These are phyloP conservation scores for Craseonycteris thonglongyai DNA, from an alignment of 2,113 vertebrate species.

Conservation along the genomic window DNA sequence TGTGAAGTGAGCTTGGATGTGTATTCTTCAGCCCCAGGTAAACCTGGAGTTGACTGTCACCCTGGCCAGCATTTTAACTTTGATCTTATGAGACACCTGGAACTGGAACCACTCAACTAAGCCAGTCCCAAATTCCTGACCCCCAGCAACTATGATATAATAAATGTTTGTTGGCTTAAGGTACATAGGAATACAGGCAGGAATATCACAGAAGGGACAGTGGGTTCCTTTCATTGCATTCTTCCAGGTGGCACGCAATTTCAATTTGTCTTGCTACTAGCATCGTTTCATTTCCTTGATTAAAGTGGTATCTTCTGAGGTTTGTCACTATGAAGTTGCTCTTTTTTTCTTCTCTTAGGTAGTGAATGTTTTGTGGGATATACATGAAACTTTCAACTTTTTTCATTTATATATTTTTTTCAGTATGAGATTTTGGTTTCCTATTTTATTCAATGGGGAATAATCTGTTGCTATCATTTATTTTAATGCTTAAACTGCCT, in stretches of 20 bases:
- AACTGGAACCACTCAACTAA: neutral
- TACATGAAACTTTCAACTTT: neutral
- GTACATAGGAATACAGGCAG: neutral
- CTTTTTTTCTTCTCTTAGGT: neutral
- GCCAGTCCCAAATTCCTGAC: neutral
- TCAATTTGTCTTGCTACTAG: neutral
- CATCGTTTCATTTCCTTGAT: neutral
- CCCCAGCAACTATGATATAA: neutral
- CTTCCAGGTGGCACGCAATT: neutral
- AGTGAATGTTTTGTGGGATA: neutral
- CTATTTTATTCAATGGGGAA: neutral
- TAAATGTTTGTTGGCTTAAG: neutral
- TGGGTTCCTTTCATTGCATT: neutral
- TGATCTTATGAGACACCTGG: neutral
- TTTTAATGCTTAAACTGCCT: conserved; percentile 24
- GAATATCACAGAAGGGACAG: neutral
- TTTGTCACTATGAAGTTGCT: neutral
- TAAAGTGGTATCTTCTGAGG: neutral
- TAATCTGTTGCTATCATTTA: neutral
- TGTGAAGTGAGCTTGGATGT: neutral
- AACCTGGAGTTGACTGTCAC: neutral
- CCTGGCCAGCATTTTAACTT: neutral
- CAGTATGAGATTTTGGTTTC: neutral
- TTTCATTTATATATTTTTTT: neutral
- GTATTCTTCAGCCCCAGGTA: neutral